Base-by-base conservation (phyloP, 2,113 vertebrate species). In the Cromileptes altivelis region DNA sequence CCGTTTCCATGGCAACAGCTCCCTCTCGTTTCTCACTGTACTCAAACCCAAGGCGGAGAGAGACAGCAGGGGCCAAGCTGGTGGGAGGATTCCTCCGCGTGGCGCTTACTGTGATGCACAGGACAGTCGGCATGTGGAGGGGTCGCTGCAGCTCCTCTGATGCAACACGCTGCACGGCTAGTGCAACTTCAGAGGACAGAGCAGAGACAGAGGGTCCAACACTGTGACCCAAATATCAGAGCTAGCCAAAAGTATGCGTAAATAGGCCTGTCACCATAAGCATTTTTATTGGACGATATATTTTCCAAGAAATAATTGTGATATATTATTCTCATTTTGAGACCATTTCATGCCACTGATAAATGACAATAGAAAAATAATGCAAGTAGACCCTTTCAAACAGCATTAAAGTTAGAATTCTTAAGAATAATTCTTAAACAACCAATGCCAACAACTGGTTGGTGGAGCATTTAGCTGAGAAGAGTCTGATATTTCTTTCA, bases 1-100 rank as follows among this genome's bases (percentile, higher is more conserved):
- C 75, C 10, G 91, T 95, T 89, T 76, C 94, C 83, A 91, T 89
- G 87, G 93, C 85, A 86, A 95, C 93, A 3, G 70, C 75, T 65
- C 65, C 70, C 68, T 37, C 33, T 37, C 69, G 68, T 13, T 73
- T 71, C 67, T 71, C 60, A 25, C 75, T 33, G 45, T 45, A 12
- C 57, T 55, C 30, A 53, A 52, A 60, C 62, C 55, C 21, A 12
- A 0, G 74, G 53, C 4, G 52, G 72, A 19, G 58, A 23, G 42
- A 23, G 8, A 27, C 27, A 13, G 47, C 76, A 19, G 10, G 71
- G 76, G 82, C 58, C 33, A 2, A 85, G 80, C 56, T 49, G 76
- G 84, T 86, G 85, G 84, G 88, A 79, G 80, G 82, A 61, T 55
- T 81, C 73, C 75, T 84, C 60, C 53, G 73, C 70, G 27, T n/a